Evolutionary conservation across 2,113 vertebrate species (phyloP), one percentile per base, ranked within the genome.

Genomic region (Alligator mississippiensis): DNA sequence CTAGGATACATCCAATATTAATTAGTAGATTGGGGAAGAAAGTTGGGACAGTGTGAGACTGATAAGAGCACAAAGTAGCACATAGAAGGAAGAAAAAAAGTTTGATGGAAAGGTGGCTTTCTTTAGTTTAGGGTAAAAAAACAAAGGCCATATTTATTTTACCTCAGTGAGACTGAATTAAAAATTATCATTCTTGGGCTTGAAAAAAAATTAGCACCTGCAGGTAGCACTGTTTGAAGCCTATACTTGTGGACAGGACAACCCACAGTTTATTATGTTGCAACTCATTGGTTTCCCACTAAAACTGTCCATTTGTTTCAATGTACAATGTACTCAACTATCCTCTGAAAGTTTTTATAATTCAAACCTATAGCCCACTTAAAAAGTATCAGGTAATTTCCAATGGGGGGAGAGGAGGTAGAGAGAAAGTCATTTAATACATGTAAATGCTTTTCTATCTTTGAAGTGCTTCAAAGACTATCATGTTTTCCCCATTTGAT

Each of bases 1-100:
- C n/a, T 82, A 38, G 70, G 2, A 3, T 0, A 0, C 8, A 89
- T 5, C 2, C 11, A 30, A 87, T 54, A 79, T 60, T 54, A 18
- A 6, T 61, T 62, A 21, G 1, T 15, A 59, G 22, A 30, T 3
- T 47, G 13, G 13, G 38, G 21, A 54, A 60, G 8, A 64, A 59
- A 9, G 34, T 55, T 80, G 70, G 28, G 47, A 72, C 61, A 17
- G 2, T 21, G 24, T 4, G 54, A 63, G n/a, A 70, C 0, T 0
- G 58, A 30, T 1, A 74, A 55, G 91, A 75, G 24, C 17, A 77
- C n/a, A 88, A 0, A 5, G 47, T 5, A 85, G 57, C 27, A 77
- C 47, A 47, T 47, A 62, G 0, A 1, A 38, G 12, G 66, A 89
- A 80, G 17, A 34, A 63, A 22, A n/a, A 62, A 19, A 60, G 7